A percentile compares a stretch with the other conserved stretches of the same genome.
Evolutionary conservation across 1,140 invertebrate genomes (phyloP).

Genomic region (Drosophila persimilis): DNA sequence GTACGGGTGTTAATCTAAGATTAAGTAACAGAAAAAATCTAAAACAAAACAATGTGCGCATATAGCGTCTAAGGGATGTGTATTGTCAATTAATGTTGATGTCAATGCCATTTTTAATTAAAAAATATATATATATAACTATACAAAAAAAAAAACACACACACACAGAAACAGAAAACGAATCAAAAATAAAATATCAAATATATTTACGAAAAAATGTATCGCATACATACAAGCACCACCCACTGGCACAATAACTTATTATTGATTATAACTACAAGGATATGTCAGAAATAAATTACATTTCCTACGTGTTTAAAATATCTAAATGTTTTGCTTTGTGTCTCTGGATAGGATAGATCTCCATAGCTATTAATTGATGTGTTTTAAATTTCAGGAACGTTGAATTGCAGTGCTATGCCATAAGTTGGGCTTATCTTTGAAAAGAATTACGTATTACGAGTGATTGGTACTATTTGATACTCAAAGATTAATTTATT

Average conservation of each 20-base stretch:
- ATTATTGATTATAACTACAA: constrained; percentile 37
- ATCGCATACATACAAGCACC: constrained; percentile 20
- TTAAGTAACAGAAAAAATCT: constrained; percentile 9
- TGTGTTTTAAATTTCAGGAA: no score
- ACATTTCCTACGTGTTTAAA: constrained; percentile 44
- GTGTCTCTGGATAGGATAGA: no score
- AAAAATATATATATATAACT: constrained; percentile 3
- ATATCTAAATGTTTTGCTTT: neutral
- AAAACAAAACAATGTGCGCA: constrained; percentile 42
- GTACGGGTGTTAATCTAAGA: neutral
- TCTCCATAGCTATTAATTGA: no score
- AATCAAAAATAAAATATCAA: neutral
- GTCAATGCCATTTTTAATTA: constrained; percentile 46
- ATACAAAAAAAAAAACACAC: constrained; percentile 17
- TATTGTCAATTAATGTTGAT: constrained; percentile 55
- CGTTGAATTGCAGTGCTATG: no score
- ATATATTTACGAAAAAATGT: constrained; percentile 27
- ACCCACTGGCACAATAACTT: constrained; percentile 46
- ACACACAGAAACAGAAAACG: neutral
- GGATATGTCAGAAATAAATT: constrained; percentile 46
- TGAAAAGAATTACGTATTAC: no score
- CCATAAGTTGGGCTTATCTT: no score
- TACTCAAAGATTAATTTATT: no score
- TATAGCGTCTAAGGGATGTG: constrained; percentile 39
- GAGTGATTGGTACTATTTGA: no score